These are phyloP conservation scores for Zapornia atra DNA, from an alignment of 2,113 vertebrate genomes.

Conservation along the genomic window DNA sequence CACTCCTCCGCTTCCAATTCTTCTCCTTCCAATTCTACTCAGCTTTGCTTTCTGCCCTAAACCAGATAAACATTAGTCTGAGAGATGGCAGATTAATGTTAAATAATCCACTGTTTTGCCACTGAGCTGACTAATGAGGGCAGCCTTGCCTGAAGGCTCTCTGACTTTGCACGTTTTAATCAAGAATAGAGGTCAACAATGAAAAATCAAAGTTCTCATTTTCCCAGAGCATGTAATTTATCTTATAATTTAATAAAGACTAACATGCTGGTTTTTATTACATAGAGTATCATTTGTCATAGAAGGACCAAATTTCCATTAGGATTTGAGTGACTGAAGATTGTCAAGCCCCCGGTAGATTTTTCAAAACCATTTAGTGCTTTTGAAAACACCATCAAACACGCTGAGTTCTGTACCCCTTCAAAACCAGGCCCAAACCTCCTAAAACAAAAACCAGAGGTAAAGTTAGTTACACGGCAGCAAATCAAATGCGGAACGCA, in stretches of 20 bases:
- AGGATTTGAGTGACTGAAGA: background rate
- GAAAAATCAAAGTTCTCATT: background rate
- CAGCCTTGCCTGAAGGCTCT: background rate
- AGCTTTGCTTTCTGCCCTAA: background rate
- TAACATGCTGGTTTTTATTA: background rate
- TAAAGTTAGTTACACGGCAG: background rate
- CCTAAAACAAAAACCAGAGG: background rate
- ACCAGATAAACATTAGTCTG: background rate
- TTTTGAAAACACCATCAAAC: background rate
- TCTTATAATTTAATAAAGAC: conserved; percentile 5
- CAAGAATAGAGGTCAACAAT: background rate
- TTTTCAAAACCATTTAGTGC: background rate
- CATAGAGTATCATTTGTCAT: background rate
- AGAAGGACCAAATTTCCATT: background rate
- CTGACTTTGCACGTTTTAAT: background rate
- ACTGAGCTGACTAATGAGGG: background rate
- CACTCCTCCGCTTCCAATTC: no score
- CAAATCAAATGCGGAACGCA: background rate
- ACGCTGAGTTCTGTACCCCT: background rate
- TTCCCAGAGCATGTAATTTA: conserved; percentile 1
- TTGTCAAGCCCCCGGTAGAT: background rate
- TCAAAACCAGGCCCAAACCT: background rate
- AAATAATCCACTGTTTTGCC: background rate
- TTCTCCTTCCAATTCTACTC: background rate
- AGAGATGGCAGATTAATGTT: background rate